Conservation (phyloP, 2,113 vertebrate species). For the Salvator merianae region DNA sequence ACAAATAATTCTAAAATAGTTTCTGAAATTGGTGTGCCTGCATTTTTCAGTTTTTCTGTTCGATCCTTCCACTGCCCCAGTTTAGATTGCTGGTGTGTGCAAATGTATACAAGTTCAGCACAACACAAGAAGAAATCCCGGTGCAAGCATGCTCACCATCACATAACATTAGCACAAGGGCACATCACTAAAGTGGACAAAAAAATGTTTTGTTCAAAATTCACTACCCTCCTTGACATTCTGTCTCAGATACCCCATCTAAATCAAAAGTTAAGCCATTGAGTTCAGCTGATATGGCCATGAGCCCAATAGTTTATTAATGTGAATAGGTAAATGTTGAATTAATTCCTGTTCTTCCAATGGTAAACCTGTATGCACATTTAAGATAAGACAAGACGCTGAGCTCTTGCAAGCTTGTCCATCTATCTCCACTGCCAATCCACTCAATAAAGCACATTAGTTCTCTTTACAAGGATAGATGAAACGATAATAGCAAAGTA, state of each 20-base stretch:
- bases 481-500: conserved; percentile 60
- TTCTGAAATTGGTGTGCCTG: too few relatives aligned
- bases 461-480: conserved; percentile 38
- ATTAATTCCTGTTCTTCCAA: neutral
- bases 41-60: neutral
- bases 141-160: neutral
- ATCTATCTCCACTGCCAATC: conserved; percentile 40
- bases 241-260: neutral
- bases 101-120: neutral
- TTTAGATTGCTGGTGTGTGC: neutral
- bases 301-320: too few relatives aligned
- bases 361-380: neutral
- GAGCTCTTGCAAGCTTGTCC: conserved; percentile 64
- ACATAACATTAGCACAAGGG: neutral
- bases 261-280: neutral
- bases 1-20: too few relatives aligned
- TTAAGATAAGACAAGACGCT: conserved; percentile 31
- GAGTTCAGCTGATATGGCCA: neutral
- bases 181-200: neutral
- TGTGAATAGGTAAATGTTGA: neutral
- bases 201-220: neutral
- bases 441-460: conserved; percentile 52
- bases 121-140: neutral
- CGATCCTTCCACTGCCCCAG: neutral
- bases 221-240: neutral